These are phyloP conservation scores for Holacanthus passer DNA, from an alignment of 2,113 vertebrate species.

Conservation along the genomic window DNA sequence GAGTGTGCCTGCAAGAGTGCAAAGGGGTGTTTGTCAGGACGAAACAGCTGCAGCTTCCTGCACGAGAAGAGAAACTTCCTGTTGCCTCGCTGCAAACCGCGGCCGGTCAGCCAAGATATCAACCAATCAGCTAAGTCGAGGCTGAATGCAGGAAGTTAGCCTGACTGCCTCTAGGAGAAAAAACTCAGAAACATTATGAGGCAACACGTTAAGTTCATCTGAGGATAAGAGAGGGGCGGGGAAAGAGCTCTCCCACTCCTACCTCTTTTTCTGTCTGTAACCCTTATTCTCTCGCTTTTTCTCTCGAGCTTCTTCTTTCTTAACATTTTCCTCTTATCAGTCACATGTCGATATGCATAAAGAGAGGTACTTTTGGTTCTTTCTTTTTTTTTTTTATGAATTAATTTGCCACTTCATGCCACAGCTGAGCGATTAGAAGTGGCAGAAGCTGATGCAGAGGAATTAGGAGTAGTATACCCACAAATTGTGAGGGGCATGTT, in stretches of 20 bases:
- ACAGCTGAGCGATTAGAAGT: constrained; percentile 10
- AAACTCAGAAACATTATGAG: constrained; percentile 82
- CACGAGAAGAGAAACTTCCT: constrained; percentile 78
- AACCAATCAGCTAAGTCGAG: constrained; percentile 78
- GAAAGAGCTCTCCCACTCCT: constrained; percentile 73
- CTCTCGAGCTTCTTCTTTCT: constrained; percentile 57
- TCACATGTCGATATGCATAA: constrained; percentile 11
- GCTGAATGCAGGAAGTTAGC: constrained; percentile 83
- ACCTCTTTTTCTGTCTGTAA: constrained; percentile 73
- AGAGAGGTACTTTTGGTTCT: not conserved
- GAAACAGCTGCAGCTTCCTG: constrained; percentile 81
- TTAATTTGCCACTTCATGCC: not conserved
- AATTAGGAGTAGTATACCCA: constrained; percentile 41
- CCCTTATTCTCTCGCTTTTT: constrained; percentile 73
- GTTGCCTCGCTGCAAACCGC: constrained; percentile 72
- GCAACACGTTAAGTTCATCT: constrained; percentile 88
- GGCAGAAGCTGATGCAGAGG: constrained; percentile 11
- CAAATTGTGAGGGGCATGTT: constrained; percentile 60
- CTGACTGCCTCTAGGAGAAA: constrained; percentile 78
- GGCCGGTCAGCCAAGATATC: constrained; percentile 76
- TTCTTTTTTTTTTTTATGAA: constrained; percentile 13
- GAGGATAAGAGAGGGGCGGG: constrained; percentile 84
- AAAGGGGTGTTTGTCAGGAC: constrained; percentile 64
- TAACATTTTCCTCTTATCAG: constrained; percentile 42
- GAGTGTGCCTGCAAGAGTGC: constrained; percentile 55